Evolutionary conservation across 2,888 invertebrate genomes (phyloP).

Genomic region (Nomada ruficornis): DNA sequence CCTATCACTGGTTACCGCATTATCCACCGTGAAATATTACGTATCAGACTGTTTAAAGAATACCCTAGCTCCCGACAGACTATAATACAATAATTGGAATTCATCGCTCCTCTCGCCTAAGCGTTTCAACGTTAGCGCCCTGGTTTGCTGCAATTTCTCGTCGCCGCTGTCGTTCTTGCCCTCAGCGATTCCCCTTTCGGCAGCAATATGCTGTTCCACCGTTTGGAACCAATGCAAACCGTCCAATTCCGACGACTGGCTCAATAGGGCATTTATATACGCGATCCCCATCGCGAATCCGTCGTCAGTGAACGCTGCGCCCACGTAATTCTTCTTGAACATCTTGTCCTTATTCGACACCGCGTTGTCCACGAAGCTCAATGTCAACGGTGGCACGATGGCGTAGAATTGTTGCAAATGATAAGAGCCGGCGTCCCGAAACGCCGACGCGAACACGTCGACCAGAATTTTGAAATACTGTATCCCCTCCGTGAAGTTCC

Average conservation of each 20-base stretch:
- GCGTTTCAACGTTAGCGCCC: slow-evolving; percentile 94
- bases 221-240: slow-evolving; percentile 98
- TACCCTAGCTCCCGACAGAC: slow-evolving; percentile 96
- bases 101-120: slow-evolving; percentile 87
- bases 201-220: slow-evolving; percentile 89
- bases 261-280: slow-evolving; percentile 95
- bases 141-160: slow-evolving; percentile 95
- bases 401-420: slow-evolving; percentile 97
- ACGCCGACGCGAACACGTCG: slow-evolving; percentile 95
- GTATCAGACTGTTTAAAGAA: slow-evolving; percentile 90
- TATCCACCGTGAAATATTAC: slow-evolving; percentile 36
- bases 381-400: slow-evolving; percentile 96
- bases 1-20: neutral
- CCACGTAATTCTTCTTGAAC: slow-evolving; percentile 94
- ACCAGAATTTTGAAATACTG: slow-evolving; percentile 95
- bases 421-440: slow-evolving; percentile 93
- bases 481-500: slow-evolving; percentile 95
- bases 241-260: slow-evolving; percentile 94
- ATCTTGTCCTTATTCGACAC: slow-evolving; percentile 96
- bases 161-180: slow-evolving; percentile 87
- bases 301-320: slow-evolving; percentile 98
- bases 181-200: slow-evolving; percentile 88
- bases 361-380: slow-evolving; percentile 97
- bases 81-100: slow-evolving; percentile 95
- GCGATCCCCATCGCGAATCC: slow-evolving; percentile 99